phyloP scores from a whole-genome alignment of 2,113 vertebrate species.

The Gopherus flavomarginatus region DNA sequence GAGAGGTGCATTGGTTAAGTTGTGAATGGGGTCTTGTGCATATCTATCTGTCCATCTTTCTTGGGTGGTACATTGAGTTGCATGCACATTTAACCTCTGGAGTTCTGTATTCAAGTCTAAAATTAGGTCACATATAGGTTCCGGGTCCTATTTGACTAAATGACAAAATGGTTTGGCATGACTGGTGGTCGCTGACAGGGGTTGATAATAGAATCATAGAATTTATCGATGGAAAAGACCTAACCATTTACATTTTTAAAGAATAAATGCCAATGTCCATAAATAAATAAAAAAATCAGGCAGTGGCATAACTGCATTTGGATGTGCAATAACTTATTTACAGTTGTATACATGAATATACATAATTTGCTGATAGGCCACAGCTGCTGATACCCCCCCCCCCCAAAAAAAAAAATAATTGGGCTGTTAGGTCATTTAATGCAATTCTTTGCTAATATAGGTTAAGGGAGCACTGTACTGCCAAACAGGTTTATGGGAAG shows the following conservation, averaged over 20 bases:
- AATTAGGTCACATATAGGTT: neutral
- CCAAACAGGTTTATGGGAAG: neutral
- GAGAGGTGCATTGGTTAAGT: neutral
- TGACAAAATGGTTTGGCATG: neutral
- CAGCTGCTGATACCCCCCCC: neutral
- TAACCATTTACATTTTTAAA: neutral
- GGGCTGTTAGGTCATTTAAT: neutral
- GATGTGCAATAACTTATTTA: neutral
- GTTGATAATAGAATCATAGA: neutral
- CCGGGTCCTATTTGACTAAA: neutral
- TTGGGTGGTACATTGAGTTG: accelerated
- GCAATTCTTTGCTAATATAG: neutral
- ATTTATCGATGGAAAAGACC: neutral
- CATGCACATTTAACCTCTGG: neutral
- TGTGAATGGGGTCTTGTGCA: neutral
- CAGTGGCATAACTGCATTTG: neutral
- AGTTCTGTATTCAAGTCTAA: neutral
- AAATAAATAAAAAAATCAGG: neutral
- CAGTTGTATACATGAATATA: neutral
- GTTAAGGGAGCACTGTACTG: neutral
- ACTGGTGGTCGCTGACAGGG: neutral
- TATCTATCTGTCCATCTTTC: neutral
- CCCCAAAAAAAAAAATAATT: neutral
- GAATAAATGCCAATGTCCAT: neutral
- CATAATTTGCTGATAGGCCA: neutral